A percentile compares a stretch with the other conserved stretches of the same genome.
These are phyloP conservation scores for Caprella mutica DNA, from an alignment of 2,888 invertebrate genomes.

Conservation along the genomic window DNA sequence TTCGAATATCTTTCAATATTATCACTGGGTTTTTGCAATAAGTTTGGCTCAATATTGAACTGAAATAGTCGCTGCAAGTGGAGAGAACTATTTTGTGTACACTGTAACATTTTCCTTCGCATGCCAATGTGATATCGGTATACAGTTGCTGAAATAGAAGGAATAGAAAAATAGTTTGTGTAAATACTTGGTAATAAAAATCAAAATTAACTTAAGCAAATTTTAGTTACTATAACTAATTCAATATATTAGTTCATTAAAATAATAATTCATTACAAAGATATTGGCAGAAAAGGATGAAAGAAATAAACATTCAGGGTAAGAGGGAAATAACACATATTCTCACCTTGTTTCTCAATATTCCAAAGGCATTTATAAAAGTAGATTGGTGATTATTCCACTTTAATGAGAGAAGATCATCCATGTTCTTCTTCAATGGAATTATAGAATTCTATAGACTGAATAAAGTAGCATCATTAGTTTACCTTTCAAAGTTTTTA, in stretches of 20 bases:
- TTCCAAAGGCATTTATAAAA: slow-evolving; percentile 23
- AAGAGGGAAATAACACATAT: neutral
- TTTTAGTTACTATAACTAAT: no score
- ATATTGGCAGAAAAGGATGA: no score
- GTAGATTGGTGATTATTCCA: slow-evolving; percentile 33
- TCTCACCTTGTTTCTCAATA: slow-evolving; percentile 31
- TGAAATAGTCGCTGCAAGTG: slow-evolving; percentile 29
- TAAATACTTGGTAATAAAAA: no score
- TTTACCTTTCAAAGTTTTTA: no score
- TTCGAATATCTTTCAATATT: slow-evolving; percentile 26
- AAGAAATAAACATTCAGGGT: no score
- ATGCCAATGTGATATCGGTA: slow-evolving; percentile 28
- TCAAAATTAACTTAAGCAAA: neutral
- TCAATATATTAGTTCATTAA: no score
- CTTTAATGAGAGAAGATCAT: slow-evolving; percentile 28
- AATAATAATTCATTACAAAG: no score
- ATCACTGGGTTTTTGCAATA: slow-evolving; percentile 29
- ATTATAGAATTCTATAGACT: no score
- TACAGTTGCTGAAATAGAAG: slow-evolving; percentile 30
- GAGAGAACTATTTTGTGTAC: slow-evolving; percentile 30
- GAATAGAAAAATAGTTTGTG: no score
- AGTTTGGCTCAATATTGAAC: slow-evolving; percentile 30
- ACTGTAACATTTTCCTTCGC: slow-evolving; percentile 29
- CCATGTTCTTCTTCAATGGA: no score
- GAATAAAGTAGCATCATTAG: no score